Evolutionary conservation across 2,797 vertebrate genomes (phyloP), one percentile per base, ranked within the genome.

Genomic region (Pangasius larnaudii): DNA sequence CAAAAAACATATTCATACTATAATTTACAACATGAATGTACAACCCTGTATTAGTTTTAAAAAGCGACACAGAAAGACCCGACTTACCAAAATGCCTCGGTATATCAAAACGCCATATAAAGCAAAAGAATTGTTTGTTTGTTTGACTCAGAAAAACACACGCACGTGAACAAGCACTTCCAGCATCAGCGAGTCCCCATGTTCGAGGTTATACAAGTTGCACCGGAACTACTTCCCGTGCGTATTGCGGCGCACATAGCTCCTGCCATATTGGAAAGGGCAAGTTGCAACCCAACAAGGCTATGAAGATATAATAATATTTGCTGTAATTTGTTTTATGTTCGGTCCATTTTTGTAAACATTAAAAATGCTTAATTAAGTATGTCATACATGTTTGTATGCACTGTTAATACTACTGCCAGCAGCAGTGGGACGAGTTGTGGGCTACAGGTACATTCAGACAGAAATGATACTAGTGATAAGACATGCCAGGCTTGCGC

Each of bases 211-310:
- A 81, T 8, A 10, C 6, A 30, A 30, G 22, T 11, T 30, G 61
- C 14, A 33, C 82, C 46, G 61, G 82, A 84, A 84, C 5, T 51
- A 33, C 18, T 30, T 67, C 61, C 5, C 5, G n/a, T n/a, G 14
- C 24, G 2, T 3, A 5, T 5, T 7, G 2, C 5, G 14, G 9
- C 19, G 22, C 4, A 30, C 4, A 9, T 5, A 0, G 1, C 0
- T 1, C 0, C 36, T 22, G 46, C 61, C 81, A 84, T 84, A 13
- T 84, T 83, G 27, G 27, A 83, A 30, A 16, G 42, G 81, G 59
- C 22, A 81, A 39, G 16, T 33, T 79, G 49, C 16, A 6, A 36
- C 0, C 46, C 27, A 53, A 33, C 49, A 53, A 53, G 9, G 33
- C 5, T 46, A 2, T 14, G 13, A 19, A 9, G 3, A 33, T 22